Base-by-base conservation (phyloP, 1,140 invertebrate species). In the Proctacanthus coquilletti region DNA sequence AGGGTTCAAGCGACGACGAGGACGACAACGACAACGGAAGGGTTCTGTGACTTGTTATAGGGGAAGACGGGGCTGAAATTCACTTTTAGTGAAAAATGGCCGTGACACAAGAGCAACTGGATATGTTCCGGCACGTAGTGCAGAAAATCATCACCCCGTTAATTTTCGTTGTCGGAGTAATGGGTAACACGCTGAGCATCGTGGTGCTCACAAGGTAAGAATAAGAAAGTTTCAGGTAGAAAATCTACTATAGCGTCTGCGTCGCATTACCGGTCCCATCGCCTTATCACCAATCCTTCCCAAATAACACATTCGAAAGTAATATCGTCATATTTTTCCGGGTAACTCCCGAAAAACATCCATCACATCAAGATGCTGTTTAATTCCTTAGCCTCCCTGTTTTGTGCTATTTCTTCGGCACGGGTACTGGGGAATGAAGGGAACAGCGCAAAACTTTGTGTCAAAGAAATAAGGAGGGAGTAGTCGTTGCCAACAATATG, bases 101-200 rank as follows among this genome's bases (percentile, higher is more conserved):
- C n/a, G 46, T 57, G 47, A 54, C 47, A 43, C 45, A 50, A 43
- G 50, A 50, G 50, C 49, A 54, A 46, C 45, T 54, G 45, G 50
- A 45, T 46, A 49, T 52, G 52, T 52, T 58, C 46, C 55, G 55
- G 47, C 52, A 55, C 51, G 51, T 58, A 70, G 64, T 76, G 33
- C 75, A 79, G 60, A 59, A 68, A 40, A 69, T 83, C 15, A 55
- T 77, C 21, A 71, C 79, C 34, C 80, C 80, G n/a, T 65, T 77
- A 20, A 64, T 81, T 35, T 66, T 77, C 45, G 57, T 70, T 41
- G 62, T 80, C 38, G 80, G 80, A 34, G 68, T 81, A 25, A 54
- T 78, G 39, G 80, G 80, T 20, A 84, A 83, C 52, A 61, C 70
- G 21, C 60, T 81, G 21, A 80, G 78, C 23, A 72, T 84, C 38